Percentiles rank a stretch among this genome's conserved stretches.
phyloP scores from a whole-genome alignment of 2,797 vertebrate species.

The Benthosema pterotum region DNA sequence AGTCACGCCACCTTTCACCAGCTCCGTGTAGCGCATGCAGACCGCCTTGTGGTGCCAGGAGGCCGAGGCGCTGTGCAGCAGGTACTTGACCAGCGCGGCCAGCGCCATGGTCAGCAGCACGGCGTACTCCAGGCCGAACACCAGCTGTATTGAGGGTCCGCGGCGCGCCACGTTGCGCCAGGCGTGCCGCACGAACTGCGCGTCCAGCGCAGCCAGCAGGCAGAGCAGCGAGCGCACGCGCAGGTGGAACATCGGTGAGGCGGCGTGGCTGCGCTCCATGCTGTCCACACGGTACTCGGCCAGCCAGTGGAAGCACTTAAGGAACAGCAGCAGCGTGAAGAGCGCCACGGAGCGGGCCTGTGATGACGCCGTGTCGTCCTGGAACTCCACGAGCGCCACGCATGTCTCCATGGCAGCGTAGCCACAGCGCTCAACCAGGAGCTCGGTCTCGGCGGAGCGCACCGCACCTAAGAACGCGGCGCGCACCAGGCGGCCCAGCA shows the following conservation, averaged over 20 bases:
- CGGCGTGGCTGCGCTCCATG: constrained; percentile 91
- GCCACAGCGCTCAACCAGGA: constrained; percentile 96
- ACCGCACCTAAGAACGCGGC: constrained; percentile 96
- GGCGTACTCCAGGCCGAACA: constrained; percentile 98
- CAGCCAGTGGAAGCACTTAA: constrained; percentile 98
- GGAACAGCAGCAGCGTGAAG: constrained; percentile 97
- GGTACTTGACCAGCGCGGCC: constrained; percentile 93
- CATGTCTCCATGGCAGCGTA: constrained; percentile 97
- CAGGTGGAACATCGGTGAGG: constrained; percentile 96
- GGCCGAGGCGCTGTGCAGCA: constrained; percentile 84
- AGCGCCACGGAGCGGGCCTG: constrained; percentile 95
- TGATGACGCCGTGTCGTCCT: constrained; percentile 98
- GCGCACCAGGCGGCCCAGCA: constrained; percentile 96
- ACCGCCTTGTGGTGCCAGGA: constrained; percentile 97
- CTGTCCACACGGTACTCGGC: constrained; percentile 97
- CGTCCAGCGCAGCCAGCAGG: constrained; percentile 88
- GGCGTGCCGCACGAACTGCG: constrained; percentile 93
- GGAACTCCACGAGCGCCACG: constrained; percentile 97
- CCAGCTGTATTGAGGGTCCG: constrained; percentile 95
- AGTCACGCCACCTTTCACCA: constrained; percentile 96
- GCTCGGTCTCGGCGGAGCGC: constrained; percentile 97
- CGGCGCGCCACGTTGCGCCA: constrained; percentile 95
- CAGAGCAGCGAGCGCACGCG: constrained; percentile 90
- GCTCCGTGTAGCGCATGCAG: constrained; percentile 97
- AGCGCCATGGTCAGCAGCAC: constrained; percentile 95